phyloP scores from a whole-genome alignment of 1,140 invertebrate genomes.

The Aphelenchoides besseyi region DNA sequence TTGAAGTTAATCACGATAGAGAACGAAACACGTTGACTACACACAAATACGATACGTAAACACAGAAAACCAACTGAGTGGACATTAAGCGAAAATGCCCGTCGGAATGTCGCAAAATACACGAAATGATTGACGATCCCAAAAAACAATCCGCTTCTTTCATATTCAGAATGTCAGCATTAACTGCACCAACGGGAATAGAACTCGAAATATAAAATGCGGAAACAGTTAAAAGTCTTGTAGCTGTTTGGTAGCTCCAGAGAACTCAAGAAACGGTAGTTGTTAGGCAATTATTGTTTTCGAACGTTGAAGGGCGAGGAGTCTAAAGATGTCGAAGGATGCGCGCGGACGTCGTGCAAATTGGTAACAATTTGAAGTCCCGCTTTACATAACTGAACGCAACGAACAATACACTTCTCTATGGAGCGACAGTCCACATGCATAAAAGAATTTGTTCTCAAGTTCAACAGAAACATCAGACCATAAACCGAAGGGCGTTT shows the following conservation, averaged over 20 bases:
- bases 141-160: not conserved
- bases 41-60: not conserved
- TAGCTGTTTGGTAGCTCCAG: not conserved
- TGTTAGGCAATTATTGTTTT: not conserved
- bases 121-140: conserved; percentile 13
- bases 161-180: not conserved
- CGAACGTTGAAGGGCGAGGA: not conserved
- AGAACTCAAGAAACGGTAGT: not conserved
- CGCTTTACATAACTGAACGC: not conserved
- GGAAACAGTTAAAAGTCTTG: not conserved
- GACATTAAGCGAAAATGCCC: not conserved
- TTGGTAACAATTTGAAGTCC: not conserved
- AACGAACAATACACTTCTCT: conserved; percentile 1
- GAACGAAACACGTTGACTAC: not conserved
- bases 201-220: too few species aligned
- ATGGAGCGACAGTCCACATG: not conserved
- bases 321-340: not conserved
- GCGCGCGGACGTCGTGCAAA: not conserved
- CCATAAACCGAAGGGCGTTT: not conserved
- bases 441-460: not conserved
- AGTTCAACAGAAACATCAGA: not conserved
- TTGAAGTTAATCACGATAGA: not conserved
- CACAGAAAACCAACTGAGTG: not conserved
- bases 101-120: not conserved
- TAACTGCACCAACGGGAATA: not conserved